Evolutionary conservation across 2,888 invertebrate genomes (phyloP).

Genomic region (Lycaena phlaeas): DNA sequence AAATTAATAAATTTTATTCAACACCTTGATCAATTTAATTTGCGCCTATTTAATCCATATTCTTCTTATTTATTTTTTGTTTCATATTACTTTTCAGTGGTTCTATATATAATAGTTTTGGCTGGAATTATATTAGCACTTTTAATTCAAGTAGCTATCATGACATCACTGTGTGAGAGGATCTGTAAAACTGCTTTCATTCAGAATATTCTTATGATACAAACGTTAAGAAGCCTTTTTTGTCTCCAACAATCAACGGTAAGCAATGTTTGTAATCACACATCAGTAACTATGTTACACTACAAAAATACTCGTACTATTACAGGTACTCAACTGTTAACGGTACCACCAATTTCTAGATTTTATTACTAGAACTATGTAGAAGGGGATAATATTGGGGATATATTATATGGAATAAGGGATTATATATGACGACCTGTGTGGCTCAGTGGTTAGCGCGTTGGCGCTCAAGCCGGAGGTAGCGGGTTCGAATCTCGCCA

Average conservation of each 20-base stretch:
- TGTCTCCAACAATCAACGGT: conserved; percentile 49
- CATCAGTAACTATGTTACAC: background rate
- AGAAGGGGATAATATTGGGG: background rate
- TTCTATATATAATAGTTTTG: conserved; percentile 44
- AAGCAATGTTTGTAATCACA: conserved; percentile 12
- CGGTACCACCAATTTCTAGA: too few relatives aligned
- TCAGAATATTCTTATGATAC: conserved; percentile 33
- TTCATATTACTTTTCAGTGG: conserved; percentile 30
- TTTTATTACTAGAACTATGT: too few relatives aligned
- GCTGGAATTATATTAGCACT: conserved; percentile 40
- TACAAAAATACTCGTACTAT: background rate
- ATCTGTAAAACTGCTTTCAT: conserved; percentile 33
- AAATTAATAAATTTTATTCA: too few relatives aligned
- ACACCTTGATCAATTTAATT: too few relatives aligned
- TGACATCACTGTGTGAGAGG: conserved; percentile 29
- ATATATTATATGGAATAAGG: too few relatives aligned
- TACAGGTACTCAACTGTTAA: background rate
- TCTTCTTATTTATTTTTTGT: background rate
- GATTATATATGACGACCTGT: too few relatives aligned
- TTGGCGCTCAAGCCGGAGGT: too few relatives aligned
- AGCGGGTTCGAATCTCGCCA: too few relatives aligned
- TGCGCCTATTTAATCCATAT: too few relatives aligned
- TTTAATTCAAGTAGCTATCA: conserved; percentile 38
- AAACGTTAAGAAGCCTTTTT: conserved; percentile 37
- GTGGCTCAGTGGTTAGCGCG: too few relatives aligned